These are phyloP conservation scores for Tachypleus tridentatus DNA, from an alignment of 1,140 invertebrate species.

Conservation along the genomic window DNA sequence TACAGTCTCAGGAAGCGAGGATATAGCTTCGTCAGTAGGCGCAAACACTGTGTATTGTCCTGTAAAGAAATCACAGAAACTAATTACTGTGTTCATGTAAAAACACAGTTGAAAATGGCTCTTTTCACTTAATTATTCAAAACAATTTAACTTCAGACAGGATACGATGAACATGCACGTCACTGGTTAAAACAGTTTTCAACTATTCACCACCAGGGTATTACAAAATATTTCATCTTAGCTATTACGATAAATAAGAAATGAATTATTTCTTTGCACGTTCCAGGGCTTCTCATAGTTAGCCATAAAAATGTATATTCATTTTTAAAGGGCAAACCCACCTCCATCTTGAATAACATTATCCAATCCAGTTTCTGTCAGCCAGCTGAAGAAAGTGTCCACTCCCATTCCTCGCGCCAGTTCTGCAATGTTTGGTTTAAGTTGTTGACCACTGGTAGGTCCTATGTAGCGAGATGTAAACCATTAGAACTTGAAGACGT, in stretches of 20 bases:
- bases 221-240: too few species aligned
- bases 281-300: too few species aligned
- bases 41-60: slow-evolving; percentile 39
- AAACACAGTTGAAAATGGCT: neutral
- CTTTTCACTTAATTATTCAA: neutral
- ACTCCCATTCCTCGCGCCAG: slow-evolving; percentile 14
- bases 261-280: too few species aligned
- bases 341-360: slow-evolving; percentile 17
- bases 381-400: slow-evolving; percentile 12
- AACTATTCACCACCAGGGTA: too few species aligned
- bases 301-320: too few species aligned
- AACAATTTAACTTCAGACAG: too few species aligned
- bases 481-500: neutral
- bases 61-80: slow-evolving; percentile 1
- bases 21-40: slow-evolving; percentile 39
- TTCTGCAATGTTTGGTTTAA: slow-evolving; percentile 7
- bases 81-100: neutral
- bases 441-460: too few species aligned
- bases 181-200: too few species aligned
- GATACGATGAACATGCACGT: too few species aligned
- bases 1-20: slow-evolving; percentile 25
- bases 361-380: slow-evolving; percentile 11
- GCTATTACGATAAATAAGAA: too few species aligned
- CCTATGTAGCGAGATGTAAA: too few species aligned
- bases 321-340: neutral